phyloP scores from a whole-genome alignment of 2,797 vertebrate genomes.

The Chelonia mydas region DNA sequence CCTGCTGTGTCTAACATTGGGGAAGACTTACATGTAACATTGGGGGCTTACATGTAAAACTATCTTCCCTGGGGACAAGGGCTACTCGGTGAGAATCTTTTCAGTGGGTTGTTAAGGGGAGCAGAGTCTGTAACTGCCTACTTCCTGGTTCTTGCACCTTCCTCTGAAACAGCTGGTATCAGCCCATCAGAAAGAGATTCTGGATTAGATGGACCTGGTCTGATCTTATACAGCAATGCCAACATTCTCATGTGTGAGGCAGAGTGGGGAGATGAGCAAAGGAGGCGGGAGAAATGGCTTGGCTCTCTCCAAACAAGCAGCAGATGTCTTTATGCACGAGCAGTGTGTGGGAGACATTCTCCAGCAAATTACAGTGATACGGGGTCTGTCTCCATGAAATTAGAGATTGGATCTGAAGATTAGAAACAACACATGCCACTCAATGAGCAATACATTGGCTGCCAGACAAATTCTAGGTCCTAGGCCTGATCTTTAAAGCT shows the following conservation, averaged over 20 bases:
- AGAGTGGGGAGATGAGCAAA: background rate
- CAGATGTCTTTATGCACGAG: conserved; percentile 68
- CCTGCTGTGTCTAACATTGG: background rate
- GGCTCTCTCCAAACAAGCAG: conserved; percentile 62
- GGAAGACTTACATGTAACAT: too few species aligned
- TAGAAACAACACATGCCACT: conserved; percentile 61
- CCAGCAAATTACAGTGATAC: conserved; percentile 44
- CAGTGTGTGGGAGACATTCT: conserved; percentile 66
- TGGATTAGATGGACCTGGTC: background rate
- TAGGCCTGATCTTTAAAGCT: conserved; percentile 34
- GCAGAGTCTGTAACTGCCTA: background rate
- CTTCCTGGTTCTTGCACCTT: background rate
- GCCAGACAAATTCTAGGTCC: conserved; percentile 31
- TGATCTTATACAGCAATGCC: background rate
- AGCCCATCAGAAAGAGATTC: background rate
- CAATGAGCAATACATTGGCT: conserved; percentile 43
- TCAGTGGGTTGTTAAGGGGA: background rate
- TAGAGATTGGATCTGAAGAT: conserved; percentile 1
- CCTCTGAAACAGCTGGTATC: background rate
- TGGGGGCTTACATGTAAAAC: background rate
- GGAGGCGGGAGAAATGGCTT: conserved; percentile 33
- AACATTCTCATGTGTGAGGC: background rate
- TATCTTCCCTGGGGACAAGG: background rate
- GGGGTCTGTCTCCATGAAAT: conserved; percentile 57
- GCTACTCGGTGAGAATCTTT: background rate